phyloP scores from a whole-genome alignment of 1,140 invertebrate species.

The Platorchestia sp. region DNA sequence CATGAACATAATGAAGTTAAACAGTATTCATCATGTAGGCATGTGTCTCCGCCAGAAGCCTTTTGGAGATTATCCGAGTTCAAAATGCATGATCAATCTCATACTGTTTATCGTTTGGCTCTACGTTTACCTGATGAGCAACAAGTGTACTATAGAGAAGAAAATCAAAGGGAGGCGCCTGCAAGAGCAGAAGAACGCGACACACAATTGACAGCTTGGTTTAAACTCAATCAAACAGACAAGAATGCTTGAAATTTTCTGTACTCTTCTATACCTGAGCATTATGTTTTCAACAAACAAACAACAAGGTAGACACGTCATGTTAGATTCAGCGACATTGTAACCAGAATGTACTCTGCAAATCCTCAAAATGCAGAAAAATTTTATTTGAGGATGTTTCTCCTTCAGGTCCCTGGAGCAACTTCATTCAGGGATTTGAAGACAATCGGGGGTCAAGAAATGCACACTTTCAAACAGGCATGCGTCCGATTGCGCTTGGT shows the following conservation, averaged over 20 bases:
- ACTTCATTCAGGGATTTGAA: not conserved
- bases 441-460: not conserved
- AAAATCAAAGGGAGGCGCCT: not conserved
- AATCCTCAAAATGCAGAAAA: conserved; percentile 28
- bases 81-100: conserved; percentile 18
- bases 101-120: conserved; percentile 2
- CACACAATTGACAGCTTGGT: conserved; percentile 18
- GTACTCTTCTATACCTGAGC: conserved; percentile 69
- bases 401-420: conserved; percentile 17
- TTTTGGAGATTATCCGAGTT: conserved; percentile 14
- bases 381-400: not conserved
- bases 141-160: not conserved
- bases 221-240: conserved; percentile 62
- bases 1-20: conserved; percentile 38
- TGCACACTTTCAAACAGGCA: conserved; percentile 22
- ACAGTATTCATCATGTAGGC: conserved; percentile 28
- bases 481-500: conserved; percentile 9
- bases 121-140: conserved; percentile 46
- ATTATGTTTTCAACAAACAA: conserved; percentile 66
- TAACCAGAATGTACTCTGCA: conserved; percentile 47
- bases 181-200: conserved; percentile 8
- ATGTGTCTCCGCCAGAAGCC: conserved; percentile 40
- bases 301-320: not conserved
- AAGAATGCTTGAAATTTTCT: conserved; percentile 62
- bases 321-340: not conserved